phyloP scores from a whole-genome alignment of 2,113 vertebrate species.

The Cyanistes caeruleus region DNA sequence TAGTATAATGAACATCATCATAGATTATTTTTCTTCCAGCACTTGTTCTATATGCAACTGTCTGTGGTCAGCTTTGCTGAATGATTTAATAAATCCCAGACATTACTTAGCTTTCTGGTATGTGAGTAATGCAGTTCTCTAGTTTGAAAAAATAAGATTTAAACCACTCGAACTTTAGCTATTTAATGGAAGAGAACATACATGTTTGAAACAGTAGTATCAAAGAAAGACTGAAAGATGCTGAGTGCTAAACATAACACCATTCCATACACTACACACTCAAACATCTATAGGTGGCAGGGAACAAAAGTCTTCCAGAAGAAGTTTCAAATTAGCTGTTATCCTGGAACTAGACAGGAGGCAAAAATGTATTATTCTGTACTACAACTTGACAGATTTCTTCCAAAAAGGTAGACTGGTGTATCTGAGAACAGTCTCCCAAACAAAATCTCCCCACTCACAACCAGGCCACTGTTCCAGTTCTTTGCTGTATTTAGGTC shows the following conservation, averaged over 20 bases:
- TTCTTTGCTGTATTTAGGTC: background rate
- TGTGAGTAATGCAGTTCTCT: constrained; percentile 62
- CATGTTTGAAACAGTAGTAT: constrained; percentile 23
- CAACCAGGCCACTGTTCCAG: background rate
- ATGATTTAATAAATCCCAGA: constrained; percentile 62
- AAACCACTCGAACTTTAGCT: constrained; percentile 58
- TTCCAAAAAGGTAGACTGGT: background rate
- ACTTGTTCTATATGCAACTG: constrained; percentile 51
- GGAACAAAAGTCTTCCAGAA: background rate
- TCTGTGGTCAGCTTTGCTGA: constrained; percentile 51
- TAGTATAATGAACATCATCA: constrained; percentile 1
- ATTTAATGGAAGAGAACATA: constrained; percentile 27
- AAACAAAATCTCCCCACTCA: background rate
- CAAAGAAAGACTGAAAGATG: background rate
- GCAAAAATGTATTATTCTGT: background rate
- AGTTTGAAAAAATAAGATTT: constrained; percentile 47
- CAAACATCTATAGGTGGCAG: background rate
- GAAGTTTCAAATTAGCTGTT: background rate
- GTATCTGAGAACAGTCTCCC: background rate
- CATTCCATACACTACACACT: background rate
- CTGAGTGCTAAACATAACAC: background rate
- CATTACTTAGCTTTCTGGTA: constrained; percentile 72
- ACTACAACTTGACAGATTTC: background rate
- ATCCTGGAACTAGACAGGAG: background rate
- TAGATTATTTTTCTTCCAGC: constrained; percentile 15